phyloP scores from a whole-genome alignment of 35 echinoderm and acorn worm genomes.

The Lytechinus pictus region DNA sequence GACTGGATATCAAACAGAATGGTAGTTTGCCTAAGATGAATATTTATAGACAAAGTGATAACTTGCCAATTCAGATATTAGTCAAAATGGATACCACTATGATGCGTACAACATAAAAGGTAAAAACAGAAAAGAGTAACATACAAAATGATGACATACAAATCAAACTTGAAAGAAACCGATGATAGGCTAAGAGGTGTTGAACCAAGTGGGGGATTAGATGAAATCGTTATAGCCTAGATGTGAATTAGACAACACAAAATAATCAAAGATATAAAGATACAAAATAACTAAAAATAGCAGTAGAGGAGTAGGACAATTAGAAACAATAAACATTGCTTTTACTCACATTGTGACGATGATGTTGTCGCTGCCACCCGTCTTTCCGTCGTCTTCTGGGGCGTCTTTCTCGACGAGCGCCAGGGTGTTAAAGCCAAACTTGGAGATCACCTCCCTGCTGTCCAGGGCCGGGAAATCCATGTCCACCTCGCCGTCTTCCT shows the following conservation, averaged over 20 bases:
- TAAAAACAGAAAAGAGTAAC: not conserved
- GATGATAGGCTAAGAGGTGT: too few species aligned
- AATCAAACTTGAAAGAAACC: not conserved
- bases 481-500: slow-evolving; percentile 96
- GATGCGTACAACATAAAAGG: too few species aligned
- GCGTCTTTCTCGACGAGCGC: slow-evolving; percentile 74
- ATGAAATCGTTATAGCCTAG: too few species aligned
- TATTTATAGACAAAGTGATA: too few species aligned
- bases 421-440: slow-evolving; percentile 90
- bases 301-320: not conserved
- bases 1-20: too few species aligned
- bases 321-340: too few species aligned
- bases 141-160: not conserved
- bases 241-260: too few species aligned
- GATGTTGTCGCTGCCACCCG: not conserved
- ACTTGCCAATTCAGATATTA: too few species aligned
- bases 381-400: slow-evolving; percentile 37
- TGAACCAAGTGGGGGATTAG: too few species aligned
- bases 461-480: slow-evolving; percentile 89
- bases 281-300: not conserved
- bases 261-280: not conserved
- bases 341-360: slow-evolving; percentile 32
- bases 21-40: too few species aligned
- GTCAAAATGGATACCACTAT: too few species aligned
- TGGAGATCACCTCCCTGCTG: slow-evolving; percentile 86